These are phyloP conservation scores for Temnopleurus reevesii DNA, from an alignment of 53 echinoderm and acorn worm genomes.

Conservation along the genomic window DNA sequence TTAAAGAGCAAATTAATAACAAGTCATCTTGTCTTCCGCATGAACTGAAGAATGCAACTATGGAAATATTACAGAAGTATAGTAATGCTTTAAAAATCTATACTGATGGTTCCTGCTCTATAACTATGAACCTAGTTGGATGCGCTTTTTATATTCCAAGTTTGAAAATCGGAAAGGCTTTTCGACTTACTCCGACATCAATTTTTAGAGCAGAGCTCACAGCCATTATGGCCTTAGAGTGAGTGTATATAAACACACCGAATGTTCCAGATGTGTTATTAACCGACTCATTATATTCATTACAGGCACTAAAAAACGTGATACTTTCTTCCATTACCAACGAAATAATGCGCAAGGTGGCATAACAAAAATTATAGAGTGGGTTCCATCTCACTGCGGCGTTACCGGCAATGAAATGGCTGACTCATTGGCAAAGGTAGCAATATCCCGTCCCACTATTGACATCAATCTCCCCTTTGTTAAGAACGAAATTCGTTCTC, in stretches of 20 bases:
- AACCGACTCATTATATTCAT: neutral
- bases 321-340: too few relatives aligned
- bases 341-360: neutral
- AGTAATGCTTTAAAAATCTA: neutral
- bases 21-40: neutral
- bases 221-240: neutral
- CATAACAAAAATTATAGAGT: neutral
- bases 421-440: neutral
- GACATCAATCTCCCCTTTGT: neutral
- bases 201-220: slow-evolving; percentile 18
- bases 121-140: neutral
- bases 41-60: too few relatives aligned
- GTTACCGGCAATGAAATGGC: neutral
- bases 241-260: neutral
- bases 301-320: neutral
- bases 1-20: neutral
- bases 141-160: slow-evolving; percentile 11
- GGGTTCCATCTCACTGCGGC: neutral
- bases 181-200: neutral
- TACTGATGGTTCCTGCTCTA: neutral
- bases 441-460: neutral
- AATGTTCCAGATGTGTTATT: neutral
- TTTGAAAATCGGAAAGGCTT: neutral
- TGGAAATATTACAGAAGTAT: too few relatives aligned
- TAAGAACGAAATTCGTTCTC: neutral